Conservation (phyloP, 2,888 invertebrate species). For the Lithophane socia region DNA sequence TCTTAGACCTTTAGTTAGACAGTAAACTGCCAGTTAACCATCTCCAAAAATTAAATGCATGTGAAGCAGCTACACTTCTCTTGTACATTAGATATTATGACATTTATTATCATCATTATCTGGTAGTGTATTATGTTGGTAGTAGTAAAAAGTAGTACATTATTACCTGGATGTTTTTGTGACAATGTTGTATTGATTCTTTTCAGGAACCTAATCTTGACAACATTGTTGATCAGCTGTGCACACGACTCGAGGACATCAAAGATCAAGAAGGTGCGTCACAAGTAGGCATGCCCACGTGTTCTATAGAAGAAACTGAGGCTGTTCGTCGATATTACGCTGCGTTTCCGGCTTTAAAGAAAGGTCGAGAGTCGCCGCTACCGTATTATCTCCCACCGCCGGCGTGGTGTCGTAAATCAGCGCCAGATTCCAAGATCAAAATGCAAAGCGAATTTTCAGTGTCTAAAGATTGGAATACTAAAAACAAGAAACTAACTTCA, state of each 20-base stretch:
- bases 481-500: conserved; percentile 81
- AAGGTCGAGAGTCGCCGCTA: conserved; percentile 85
- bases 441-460: conserved; percentile 85
- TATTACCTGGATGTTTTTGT: conserved; percentile 12
- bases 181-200: conserved; percentile 51
- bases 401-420: conserved; percentile 84
- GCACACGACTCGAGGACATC: conserved; percentile 94
- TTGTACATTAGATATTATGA: conserved; percentile 13
- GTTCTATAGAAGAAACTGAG: conserved; percentile 90
- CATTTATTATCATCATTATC: conserved; percentile 3
- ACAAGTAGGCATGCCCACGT: conserved; percentile 89
- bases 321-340: conserved; percentile 94
- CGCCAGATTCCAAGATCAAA: conserved; percentile 77
- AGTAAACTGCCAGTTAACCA: conserved; percentile 2
- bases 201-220: conserved; percentile 95
- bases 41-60: not conserved
- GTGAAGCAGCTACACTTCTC: conserved; percentile 29
- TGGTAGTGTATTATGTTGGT: conserved; percentile 14
- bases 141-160: conserved; percentile 9
- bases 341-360: conserved; percentile 93
- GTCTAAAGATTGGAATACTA: conserved; percentile 82
- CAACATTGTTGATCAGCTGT: conserved; percentile 95
- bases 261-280: conserved; percentile 85
- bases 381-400: conserved; percentile 87
- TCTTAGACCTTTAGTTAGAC: too few species aligned